Evolutionary conservation across 2,888 invertebrate genomes (phyloP), one percentile per base, ranked within the genome.

Genomic region (Agonopterix heracliana): DNA sequence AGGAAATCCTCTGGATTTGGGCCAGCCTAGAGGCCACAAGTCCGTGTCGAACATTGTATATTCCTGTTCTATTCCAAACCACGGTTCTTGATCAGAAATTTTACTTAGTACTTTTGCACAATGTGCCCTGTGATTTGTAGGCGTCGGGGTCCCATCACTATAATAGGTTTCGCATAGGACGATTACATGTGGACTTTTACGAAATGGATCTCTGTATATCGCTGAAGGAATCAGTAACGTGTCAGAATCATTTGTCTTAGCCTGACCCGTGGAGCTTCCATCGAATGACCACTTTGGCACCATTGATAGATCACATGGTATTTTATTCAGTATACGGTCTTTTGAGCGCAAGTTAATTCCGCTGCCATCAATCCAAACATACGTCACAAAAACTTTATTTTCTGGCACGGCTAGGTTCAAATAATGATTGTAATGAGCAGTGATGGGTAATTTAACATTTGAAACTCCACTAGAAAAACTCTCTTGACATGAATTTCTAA

Each of bases 21-120:
- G 97, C 97, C 97, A 97, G 44, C 97, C 97, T 47, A 96, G 88
- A 5, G 97, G 97, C 87, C 96, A 93, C 41, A 92, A 84, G 74
- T 96, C 96, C 64, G 92, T 91, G 69, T 96, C 96, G 53, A 96
- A 89, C 64, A 97, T 90, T 9, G 96, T 95, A 77, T 96, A 97
- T 72, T 97, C 97, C 78, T 97, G 97, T 77, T 97, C 97, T 68
- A 97, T 95, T 9, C 96, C 97, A 72, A 97, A 97, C 96, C 95
- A 96, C 3, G 96, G 96, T 47, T 92, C 91, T 53, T 91, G 85
- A 48, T 90, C 87, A 34, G 83, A 81, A 44, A 89, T 86, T 63
- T 83, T 74, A 54, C 84, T 85, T 56, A 92, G 70, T 1, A 89
- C 74, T 54, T 90, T 87, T 38, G 91, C 92, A 70, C 95, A 95